Evolutionary conservation across 2,113 vertebrate genomes (phyloP).

Genomic region (Oxyura jamaicensis): DNA sequence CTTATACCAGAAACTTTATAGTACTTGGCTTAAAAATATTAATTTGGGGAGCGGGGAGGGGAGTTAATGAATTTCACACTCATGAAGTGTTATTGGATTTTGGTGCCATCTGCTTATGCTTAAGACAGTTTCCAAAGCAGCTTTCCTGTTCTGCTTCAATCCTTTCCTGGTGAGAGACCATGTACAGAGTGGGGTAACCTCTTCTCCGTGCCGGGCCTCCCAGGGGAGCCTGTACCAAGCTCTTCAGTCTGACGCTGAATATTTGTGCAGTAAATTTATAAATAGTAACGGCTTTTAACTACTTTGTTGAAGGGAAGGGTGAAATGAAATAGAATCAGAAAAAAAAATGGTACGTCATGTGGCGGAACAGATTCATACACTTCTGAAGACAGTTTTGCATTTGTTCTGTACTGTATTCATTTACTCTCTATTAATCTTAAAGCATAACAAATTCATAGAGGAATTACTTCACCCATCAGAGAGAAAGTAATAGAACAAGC

Average conservation of each 20-base stretch:
- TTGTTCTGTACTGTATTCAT: not conserved
- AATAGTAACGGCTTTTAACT: slow-evolving; percentile 10
- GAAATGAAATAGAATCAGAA: not conserved
- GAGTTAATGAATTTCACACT: slow-evolving; percentile 60
- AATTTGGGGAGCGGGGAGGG: not conserved
- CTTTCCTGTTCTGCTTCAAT: not conserved
- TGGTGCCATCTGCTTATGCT: slow-evolving; percentile 54
- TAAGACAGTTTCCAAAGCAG: slow-evolving; percentile 10
- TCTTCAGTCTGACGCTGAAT: slow-evolving; percentile 45
- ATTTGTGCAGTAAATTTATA: not conserved
- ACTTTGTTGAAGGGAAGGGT: not conserved
- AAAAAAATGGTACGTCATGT: not conserved
- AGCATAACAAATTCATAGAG: not conserved
- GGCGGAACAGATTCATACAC: not conserved
- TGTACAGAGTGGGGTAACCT: not conserved
- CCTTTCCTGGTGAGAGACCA: slow-evolving; percentile 5
- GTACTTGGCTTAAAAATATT: slow-evolving; percentile 18
- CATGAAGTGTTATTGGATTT: not conserved
- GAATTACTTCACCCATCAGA: not conserved
- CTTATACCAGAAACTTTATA: not conserved
- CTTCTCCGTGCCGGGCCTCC: not conserved
- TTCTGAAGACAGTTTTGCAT: not conserved
- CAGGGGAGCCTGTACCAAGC: not conserved
- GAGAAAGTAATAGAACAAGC: not conserved
- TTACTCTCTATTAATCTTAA: not conserved